Conservation (phyloP, 2,797 vertebrate genomes). For the Argyrosomus regius region DNA sequence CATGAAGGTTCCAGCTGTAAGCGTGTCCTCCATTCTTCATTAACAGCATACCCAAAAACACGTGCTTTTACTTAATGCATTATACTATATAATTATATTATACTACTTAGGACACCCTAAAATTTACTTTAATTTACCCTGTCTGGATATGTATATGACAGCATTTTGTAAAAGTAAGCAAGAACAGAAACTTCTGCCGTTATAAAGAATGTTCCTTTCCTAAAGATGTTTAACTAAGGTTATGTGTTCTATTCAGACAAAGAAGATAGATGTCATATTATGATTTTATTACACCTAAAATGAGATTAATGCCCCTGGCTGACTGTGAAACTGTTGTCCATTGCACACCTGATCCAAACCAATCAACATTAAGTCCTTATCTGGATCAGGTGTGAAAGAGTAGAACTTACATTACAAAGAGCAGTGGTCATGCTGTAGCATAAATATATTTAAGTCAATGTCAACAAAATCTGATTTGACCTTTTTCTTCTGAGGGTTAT, state of each 20-base stretch:
- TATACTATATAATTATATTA: too few relatives aligned
- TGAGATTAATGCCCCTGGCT: not conserved
- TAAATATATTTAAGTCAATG: not conserved
- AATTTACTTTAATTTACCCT: not conserved
- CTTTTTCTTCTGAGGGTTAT: not conserved
- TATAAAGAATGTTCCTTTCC: not conserved
- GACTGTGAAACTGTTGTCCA: not conserved
- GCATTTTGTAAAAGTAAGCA: not conserved
- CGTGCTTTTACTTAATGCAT: too few relatives aligned
- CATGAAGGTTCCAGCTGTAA: not conserved
- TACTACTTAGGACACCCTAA: too few relatives aligned
- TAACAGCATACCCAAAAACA: not conserved
- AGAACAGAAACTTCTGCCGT: too few relatives aligned
- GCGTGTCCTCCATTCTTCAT: not conserved
- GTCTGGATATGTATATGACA: not conserved
- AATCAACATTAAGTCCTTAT: not conserved
- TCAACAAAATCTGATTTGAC: not conserved
- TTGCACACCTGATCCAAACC: conserved; percentile 4
- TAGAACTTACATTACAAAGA: not conserved
- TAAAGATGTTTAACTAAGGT: not conserved
- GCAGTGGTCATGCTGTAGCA: not conserved
- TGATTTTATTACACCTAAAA: not conserved
- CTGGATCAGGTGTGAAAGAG: conserved; percentile 5
- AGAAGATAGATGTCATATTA: not conserved
- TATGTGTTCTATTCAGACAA: not conserved